These are phyloP conservation scores for Acrobasis suavella DNA, from an alignment of 2,888 invertebrate species.

Conservation along the genomic window DNA sequence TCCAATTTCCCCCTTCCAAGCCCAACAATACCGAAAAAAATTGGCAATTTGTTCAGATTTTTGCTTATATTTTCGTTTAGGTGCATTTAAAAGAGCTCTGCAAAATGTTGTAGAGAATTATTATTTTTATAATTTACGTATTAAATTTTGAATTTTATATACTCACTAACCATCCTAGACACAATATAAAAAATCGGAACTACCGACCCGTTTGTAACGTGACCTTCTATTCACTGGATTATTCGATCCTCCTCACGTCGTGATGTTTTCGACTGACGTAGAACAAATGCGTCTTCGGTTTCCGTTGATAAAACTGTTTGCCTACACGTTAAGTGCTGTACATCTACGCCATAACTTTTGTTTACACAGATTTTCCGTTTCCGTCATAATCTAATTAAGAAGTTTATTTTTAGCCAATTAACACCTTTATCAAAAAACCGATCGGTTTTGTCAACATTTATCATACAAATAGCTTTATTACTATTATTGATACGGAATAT, in stretches of 20 bases:
- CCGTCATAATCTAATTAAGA: background rate
- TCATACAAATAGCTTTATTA: background rate
- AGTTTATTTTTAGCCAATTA: conserved; percentile 7
- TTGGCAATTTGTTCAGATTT: no score
- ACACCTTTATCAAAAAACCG: conserved; percentile 9
- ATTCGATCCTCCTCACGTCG: background rate
- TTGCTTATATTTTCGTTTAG: no score
- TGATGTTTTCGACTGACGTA: background rate
- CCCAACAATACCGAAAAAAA: no score
- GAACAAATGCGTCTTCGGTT: background rate
- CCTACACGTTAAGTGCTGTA: background rate
- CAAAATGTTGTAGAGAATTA: no score
- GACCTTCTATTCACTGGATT: no score
- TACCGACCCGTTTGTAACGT: no score
- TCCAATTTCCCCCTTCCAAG: no score
- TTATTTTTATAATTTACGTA: no score
- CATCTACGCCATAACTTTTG: background rate
- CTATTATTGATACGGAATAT: background rate
- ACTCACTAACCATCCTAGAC: no score
- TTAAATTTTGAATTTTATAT: no score
- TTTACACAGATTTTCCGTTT: conserved; percentile 7
- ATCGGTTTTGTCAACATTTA: background rate
- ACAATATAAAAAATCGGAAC: no score
- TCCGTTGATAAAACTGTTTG: conserved; percentile 7
- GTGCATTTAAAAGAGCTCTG: no score